These are phyloP conservation scores for Scaptomyza graminum DNA, from an alignment of 1,140 invertebrate species.

Conservation along the genomic window DNA sequence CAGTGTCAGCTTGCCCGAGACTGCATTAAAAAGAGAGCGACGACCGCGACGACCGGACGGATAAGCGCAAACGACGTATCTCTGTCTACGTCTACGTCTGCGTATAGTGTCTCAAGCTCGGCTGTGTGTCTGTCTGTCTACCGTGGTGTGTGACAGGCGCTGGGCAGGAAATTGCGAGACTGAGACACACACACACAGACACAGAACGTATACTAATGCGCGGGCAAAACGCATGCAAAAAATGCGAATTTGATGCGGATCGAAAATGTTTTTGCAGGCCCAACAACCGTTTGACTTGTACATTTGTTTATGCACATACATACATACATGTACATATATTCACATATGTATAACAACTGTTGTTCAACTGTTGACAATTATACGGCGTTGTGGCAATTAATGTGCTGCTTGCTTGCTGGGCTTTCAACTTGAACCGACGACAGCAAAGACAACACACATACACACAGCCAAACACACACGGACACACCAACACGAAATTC, in stretches of 20 bases:
- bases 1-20: no score
- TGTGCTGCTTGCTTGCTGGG: slow-evolving; percentile 36
- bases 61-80: slow-evolving; percentile 26
- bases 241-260: slow-evolving; percentile 11
- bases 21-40: slow-evolving; percentile 13
- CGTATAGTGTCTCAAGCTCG: slow-evolving; percentile 20
- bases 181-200: slow-evolving; percentile 28
- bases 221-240: slow-evolving; percentile 22
- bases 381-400: slow-evolving; percentile 47
- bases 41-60: slow-evolving; percentile 33
- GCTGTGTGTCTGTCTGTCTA: slow-evolving; percentile 2
- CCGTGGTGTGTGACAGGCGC: neutral
- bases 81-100: slow-evolving; percentile 15
- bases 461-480: slow-evolving; percentile 17
- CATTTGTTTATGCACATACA: neutral
- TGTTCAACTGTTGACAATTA: slow-evolving; percentile 57
- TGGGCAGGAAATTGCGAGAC: slow-evolving; percentile 39
- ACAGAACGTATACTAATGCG: neutral
- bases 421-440: slow-evolving; percentile 42
- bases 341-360: slow-evolving; percentile 11
- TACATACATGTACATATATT: no score
- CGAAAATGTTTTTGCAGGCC: slow-evolving; percentile 45
- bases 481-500: slow-evolving; percentile 19
- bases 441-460: slow-evolving; percentile 44
- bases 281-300: slow-evolving; percentile 40